Evolutionary conservation across 2,113 vertebrate species (phyloP), one percentile per base, ranked within the genome.

Genomic region (Pantherophis guttatus): DNA sequence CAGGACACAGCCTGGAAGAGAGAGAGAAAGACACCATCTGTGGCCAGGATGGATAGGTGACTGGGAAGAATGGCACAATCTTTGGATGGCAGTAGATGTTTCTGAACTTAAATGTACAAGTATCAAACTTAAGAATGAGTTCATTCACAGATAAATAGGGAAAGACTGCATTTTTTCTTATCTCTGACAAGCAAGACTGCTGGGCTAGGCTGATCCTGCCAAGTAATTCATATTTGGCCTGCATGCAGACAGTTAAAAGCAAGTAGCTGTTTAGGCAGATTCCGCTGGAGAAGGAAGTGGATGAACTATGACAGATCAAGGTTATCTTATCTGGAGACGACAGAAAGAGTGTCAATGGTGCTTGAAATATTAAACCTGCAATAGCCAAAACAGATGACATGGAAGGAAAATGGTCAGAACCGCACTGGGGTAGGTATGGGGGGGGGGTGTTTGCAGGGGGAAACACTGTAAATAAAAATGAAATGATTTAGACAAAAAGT

Each of bases 401-500:
- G 33, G 33, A 39, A 81, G n/a, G 33, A 81, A 81, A 44, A 44
- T 81, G 33, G 75, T 21, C 75, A 81, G 75, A 81, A 8, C 33
- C 17, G 17, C 33, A 44, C 8, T 21, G 75, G 13, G 1, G 9
- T 15, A 5, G n/a, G 17, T 7, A 17, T 21, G 8, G 75, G 5
- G 1, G 3, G 6, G 44, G 70, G 1, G 2, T 1, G n/a, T n/a
- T 8, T 19, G 75, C 33, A 81, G 33, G 33, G 33, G 52, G 44
- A 87, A 0, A 54, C 24, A 89, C 52, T 93, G 91, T 57, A 39
- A 65, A 94, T 87, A 62, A 48, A 94, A 94, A 93, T 33, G 94
- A 10, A 23, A 95, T 94, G 90, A 95, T 29, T 87, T 93, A 91
- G 86, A 90, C 75, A 91, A 48, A 26, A 94, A 96, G 93, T 94